These are phyloP conservation scores for Dynastes maya DNA, from an alignment of 2,888 invertebrate species.

Conservation along the genomic window DNA sequence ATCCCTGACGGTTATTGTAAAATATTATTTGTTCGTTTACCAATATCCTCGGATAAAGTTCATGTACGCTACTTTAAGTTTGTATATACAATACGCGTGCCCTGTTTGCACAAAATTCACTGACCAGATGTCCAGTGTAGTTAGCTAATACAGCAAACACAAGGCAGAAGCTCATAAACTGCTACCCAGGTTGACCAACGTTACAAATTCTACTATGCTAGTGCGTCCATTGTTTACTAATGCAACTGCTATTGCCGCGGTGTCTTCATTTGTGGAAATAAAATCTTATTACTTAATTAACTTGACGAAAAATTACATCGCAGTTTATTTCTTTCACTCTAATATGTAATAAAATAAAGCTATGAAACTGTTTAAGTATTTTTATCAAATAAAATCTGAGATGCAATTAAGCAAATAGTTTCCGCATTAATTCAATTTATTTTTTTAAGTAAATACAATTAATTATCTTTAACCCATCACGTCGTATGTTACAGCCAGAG, in stretches of 20 bases:
- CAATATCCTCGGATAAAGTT: conserved; percentile 17
- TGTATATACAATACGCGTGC: conserved; percentile 6
- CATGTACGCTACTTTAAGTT: conserved; percentile 19
- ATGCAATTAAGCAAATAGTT: conserved; percentile 8
- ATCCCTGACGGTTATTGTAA: conserved; percentile 1
- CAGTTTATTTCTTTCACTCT: too few relatives aligned
- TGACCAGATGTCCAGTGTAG: conserved; percentile 27
- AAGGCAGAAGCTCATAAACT: conserved; percentile 39
- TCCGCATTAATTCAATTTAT: conserved; percentile 5
- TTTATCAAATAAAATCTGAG: not conserved
- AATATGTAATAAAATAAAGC: not conserved
- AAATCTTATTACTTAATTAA: conserved; percentile 18
- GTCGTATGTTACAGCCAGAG: not conserved
- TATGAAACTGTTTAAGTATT: not conserved
- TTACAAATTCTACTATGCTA: not conserved
- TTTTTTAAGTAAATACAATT: conserved; percentile 30
- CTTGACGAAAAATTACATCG: not conserved
- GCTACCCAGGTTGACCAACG: conserved; percentile 27
- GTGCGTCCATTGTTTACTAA: conserved; percentile 27
- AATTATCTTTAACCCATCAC: conserved; percentile 26
- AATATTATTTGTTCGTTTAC: conserved; percentile 27
- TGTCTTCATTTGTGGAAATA: conserved; percentile 7
- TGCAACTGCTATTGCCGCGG: conserved; percentile 16
- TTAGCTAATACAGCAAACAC: conserved; percentile 40
- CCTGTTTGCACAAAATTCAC: conserved; percentile 30